phyloP scores from a whole-genome alignment of 2,113 vertebrate genomes.

The Peromyscus polionotus region DNA sequence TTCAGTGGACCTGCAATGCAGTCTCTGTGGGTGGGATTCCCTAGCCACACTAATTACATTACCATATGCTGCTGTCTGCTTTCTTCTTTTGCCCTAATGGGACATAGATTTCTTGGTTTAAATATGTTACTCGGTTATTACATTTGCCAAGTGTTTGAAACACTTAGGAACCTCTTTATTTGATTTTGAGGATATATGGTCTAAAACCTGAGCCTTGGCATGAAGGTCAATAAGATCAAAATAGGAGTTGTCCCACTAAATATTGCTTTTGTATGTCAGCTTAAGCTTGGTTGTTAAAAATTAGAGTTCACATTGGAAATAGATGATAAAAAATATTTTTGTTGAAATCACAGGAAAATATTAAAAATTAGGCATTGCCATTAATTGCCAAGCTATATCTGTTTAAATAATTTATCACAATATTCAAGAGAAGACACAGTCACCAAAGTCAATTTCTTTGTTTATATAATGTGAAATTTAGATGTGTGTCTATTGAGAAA shows the following conservation, averaged over 20 bases:
- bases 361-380: slow-evolving; percentile 19
- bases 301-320: not conserved
- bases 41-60: slow-evolving; percentile 85
- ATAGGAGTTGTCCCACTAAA: slow-evolving; percentile 64
- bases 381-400: not conserved
- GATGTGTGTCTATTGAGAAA: not conserved
- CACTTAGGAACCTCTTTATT: slow-evolving; percentile 82
- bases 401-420: slow-evolving; percentile 18
- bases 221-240: slow-evolving; percentile 80
- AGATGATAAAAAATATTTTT: not conserved
- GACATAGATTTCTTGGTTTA: slow-evolving; percentile 82
- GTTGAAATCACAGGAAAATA: not conserved
- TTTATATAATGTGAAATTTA: not conserved
- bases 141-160: slow-evolving; percentile 84
- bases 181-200: slow-evolving; percentile 81
- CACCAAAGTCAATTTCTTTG: not conserved
- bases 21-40: slow-evolving; percentile 82
- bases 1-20: slow-evolving; percentile 83
- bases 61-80: slow-evolving; percentile 86
- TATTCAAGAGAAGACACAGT: slow-evolving; percentile 21
- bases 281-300: not conserved
- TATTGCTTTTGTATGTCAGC: not conserved
- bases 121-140: slow-evolving; percentile 85
- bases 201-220: slow-evolving; percentile 81
- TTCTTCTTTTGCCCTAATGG: slow-evolving; percentile 84